Percentiles rank a stretch among this genome's conserved stretches.
Conservation (phyloP, 2,113 vertebrate species). For the Indri indri region DNA sequence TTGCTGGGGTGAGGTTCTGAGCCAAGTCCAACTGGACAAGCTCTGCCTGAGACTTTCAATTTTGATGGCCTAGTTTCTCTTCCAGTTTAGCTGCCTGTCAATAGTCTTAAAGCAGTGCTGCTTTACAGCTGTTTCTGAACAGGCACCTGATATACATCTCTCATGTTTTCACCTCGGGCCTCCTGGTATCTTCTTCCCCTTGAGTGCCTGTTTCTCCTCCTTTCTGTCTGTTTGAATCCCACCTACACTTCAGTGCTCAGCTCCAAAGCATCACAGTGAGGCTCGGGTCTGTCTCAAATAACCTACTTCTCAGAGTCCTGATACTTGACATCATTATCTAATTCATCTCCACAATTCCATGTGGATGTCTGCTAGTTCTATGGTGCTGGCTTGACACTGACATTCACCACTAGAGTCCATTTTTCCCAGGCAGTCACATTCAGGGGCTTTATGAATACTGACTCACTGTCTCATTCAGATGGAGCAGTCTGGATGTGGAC, state of each 20-base stretch:
- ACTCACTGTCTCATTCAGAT: conserved; percentile 35
- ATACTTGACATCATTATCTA: conserved; percentile 3
- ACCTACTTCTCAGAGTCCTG: neutral
- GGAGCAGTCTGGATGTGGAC: conserved; percentile 46
- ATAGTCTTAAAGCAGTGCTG: neutral
- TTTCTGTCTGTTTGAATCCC: neutral
- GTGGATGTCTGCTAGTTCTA: neutral
- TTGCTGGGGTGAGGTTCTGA: neutral
- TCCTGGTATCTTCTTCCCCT: neutral
- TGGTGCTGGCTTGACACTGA: neutral
- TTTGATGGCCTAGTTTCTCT: neutral
- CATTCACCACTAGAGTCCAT: neutral
- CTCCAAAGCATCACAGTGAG: neutral
- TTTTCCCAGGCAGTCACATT: neutral
- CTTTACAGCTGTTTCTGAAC: neutral
- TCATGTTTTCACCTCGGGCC: neutral
- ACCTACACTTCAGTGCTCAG: neutral
- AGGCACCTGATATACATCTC: neutral
- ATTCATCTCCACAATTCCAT: neutral
- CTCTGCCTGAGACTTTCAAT: neutral
- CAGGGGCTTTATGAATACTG: conserved; percentile 24
- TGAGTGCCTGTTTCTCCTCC: neutral
- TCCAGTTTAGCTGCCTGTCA: neutral
- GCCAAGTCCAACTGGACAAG: neutral
- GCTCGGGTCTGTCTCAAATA: neutral